phyloP scores from a whole-genome alignment of 1,140 invertebrate species.

The Tribolium madens region DNA sequence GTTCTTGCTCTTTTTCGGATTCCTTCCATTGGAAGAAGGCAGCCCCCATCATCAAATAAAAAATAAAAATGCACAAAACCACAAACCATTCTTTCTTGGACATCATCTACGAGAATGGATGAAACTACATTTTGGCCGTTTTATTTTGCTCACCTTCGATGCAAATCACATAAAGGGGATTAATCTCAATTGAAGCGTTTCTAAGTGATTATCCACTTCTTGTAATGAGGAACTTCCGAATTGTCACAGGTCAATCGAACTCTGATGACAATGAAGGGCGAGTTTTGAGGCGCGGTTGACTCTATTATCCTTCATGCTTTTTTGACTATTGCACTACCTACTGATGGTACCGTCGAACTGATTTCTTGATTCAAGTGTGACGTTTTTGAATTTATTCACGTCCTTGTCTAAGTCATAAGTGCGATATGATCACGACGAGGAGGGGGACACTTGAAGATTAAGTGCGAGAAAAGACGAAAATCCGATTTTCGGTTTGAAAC shows the following conservation, averaged over 20 bases:
- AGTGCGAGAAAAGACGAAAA: not conserved
- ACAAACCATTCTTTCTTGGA: conserved; percentile 84
- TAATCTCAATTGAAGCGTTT: conserved; percentile 22
- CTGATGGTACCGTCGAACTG: conserved; percentile 6
- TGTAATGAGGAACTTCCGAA: conserved; percentile 11
- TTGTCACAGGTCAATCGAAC: conserved; percentile 14
- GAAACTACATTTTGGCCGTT: not conserved
- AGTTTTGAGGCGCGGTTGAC: conserved; percentile 25
- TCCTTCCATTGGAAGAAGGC: conserved; percentile 84
- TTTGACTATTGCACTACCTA: not conserved
- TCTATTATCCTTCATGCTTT: conserved; percentile 29
- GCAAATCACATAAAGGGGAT: conserved; percentile 28
- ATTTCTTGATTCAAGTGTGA: conserved; percentile 34
- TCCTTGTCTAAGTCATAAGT: conserved; percentile 24
- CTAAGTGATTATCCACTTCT: conserved; percentile 21
- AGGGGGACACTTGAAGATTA: conserved; percentile 35
- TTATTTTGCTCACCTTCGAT: conserved; percentile 8
- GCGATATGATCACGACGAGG: not conserved
- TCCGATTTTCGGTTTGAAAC: not conserved
- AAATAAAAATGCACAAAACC: conserved; percentile 79
- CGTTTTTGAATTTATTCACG: conserved; percentile 29
- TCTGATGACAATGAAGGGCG: conserved; percentile 26
- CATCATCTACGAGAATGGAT: conserved; percentile 69
- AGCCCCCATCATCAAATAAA: conserved; percentile 81
- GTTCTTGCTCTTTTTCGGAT: conserved; percentile 73